Evolutionary conservation across 2,888 invertebrate genomes (phyloP), one percentile per base, ranked within the genome.

Genomic region (Synanthedon vespiformis): DNA sequence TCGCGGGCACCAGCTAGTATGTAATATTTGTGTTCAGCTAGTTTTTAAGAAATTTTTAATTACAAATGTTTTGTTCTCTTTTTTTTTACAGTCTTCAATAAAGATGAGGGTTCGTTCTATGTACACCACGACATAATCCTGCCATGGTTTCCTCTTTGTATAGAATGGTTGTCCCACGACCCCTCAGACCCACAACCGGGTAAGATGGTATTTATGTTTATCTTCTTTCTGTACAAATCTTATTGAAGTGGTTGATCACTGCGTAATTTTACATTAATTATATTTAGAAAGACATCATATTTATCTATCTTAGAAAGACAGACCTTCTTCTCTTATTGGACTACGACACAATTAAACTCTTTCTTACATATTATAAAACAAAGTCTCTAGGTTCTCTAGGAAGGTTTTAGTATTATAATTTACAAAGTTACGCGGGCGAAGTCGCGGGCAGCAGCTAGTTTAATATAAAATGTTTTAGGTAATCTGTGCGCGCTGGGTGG

Each of bases 161-260:
- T 98, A 51, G 98, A 98, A 77, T 97, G 97, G 95, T 85, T 99
- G 54, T 94, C 94, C 75, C 95, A 93, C 72, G 96, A 97, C 76
- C 93, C 95, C 0, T 90, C 77, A 2, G 92, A 93, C 58, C 89
- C 92, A 41, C 81, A 84, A 55, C 88, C 90, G 55, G 93, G 92
- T 89, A 69, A 44, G 44, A 34, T 0, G 2, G 2, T 34, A 34
- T 34, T 27, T 34, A 8, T 10, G 8, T 34, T 34, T 34, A 34
- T 34, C 8, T 34, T 8, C 8, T 34, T 34, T 34, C 22, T 5
- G 5, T 34, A 10, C 34, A 34, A 6, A 34, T 34, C 34, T 34
- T 34, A 10, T 10, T 10, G 34, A 3, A 34, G 2, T 16, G 16
- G 16, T 16, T 16, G n/a, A n/a, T n/a, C n/a, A n/a, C n/a, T n/a